These are phyloP conservation scores for Cephonodes hylas DNA, from an alignment of 2,888 invertebrate species.

Conservation along the genomic window DNA sequence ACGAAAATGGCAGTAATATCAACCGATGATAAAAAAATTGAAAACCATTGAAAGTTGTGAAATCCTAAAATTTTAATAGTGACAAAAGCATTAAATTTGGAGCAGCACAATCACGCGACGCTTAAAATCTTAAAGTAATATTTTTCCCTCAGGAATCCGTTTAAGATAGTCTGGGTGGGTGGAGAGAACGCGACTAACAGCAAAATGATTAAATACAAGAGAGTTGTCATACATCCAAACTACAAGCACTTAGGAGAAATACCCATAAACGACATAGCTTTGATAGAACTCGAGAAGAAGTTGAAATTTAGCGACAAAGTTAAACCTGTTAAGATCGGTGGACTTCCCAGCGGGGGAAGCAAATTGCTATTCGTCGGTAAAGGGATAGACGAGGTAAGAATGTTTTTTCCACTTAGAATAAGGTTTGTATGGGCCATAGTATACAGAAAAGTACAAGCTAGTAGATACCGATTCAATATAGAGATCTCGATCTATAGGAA, in stretches of 20 bases:
- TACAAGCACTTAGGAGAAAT: neutral
- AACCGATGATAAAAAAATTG: too few species aligned
- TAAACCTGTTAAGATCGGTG: neutral
- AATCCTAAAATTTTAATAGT: too few species aligned
- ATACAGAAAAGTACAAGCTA: too few species aligned
- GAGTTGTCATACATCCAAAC: neutral
- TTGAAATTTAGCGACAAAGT: neutral
- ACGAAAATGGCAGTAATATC: too few species aligned
- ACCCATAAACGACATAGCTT: conserved; percentile 7
- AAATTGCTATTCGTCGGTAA: conserved; percentile 16
- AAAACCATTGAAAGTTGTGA: too few species aligned
- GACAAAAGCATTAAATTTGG: too few species aligned
- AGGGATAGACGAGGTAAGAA: conserved; percentile 24
- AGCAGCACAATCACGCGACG: too few species aligned
- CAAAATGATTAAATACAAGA: neutral
- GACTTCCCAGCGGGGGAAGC: neutral
- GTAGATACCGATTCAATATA: too few species aligned
- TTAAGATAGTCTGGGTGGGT: conserved; percentile 9
- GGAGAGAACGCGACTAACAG: neutral
- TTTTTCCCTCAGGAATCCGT: conserved; percentile 11
- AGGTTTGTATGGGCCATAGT: too few species aligned
- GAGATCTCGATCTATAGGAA: too few species aligned
- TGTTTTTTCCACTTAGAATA: too few species aligned
- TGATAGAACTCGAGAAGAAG: neutral
- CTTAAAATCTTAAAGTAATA: conserved; percentile 12